Base-by-base conservation (phyloP, 2,888 invertebrate species). In the Chloroclystis v-ata region DNA sequence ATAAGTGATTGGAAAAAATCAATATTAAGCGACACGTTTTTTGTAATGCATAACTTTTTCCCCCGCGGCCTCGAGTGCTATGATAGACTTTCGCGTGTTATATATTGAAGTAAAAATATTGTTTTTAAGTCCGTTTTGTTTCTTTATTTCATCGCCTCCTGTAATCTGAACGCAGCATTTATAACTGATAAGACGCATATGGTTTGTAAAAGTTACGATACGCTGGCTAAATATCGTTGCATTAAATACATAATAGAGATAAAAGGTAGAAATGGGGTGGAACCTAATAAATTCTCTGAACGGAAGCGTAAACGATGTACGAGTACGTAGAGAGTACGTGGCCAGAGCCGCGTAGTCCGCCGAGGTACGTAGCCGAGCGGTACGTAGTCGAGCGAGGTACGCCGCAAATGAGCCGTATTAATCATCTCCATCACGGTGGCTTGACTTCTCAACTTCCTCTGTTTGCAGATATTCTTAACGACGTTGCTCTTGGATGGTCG, bases 371-470 rank as follows among this genome's bases (percentile, higher is more conserved):
- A 68, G 70, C 63, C 59, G 57, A 53, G 52, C 71, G 68, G 65
- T n/a, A n/a, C n/a, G n/a, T n/a, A 66, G 66, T 63, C 61, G 64
- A 55, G 43, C 48, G 43, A 33, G 67, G 75, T 75, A 77, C 70
- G 72, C 82, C 83, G 73, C 82, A 86, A 86, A 86, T 86, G 86
- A 86, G 84, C 78, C 72, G 74, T 82, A 86, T 86, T 85, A 86
- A 86, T 86, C 86, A 86, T 85, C 74, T 69, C 67, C 82, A 81
- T 83, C 80, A 83, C 72, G 75, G 75, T 76, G 77, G 71, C 78
- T 72, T 75, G 83, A 83, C 82, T 82, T 79, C 74, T 78, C 73
- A 73, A 77, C 80, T 79, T 82, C 77, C 77, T 75, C 72, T 72
- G 72, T 69, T 69, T 52, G 68, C 75, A 77, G 82, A 82, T 84